Base-by-base conservation (phyloP, 2,888 invertebrate genomes). In the Athalia cordata region DNA sequence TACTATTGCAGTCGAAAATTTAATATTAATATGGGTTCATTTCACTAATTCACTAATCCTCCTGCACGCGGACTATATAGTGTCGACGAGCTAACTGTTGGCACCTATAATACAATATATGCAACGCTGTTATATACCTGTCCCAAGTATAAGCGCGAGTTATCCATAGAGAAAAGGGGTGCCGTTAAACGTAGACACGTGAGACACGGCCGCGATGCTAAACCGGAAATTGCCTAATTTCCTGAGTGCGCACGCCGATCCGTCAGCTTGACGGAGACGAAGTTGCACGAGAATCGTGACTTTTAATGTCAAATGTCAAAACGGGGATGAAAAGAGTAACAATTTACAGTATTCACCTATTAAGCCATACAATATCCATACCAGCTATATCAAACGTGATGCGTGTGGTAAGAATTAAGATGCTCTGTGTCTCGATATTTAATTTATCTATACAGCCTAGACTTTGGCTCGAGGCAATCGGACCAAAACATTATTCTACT, bases 201-300 rank as follows among this genome's bases (percentile, higher is more conserved):
- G 29, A 89, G 88, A 62, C 64, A 64, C 62, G 52, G 72, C 9
- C 75, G 72, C 45, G 64, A 85, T 86, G 87, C 88, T 86, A 80
- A 85, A 81, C 88, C 87, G 89, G 90, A 90, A 90, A 90, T 90
- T 90, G 89, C 89, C 90, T 90, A 90, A 90, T 90, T 90, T 90
- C 90, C 90, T 90, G 89, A 89, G 87, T 89, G 89, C 88, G 87
- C 89, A 86, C 89, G 88, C 89, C 89, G 88, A 90, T 90, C 89
- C 89, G 89, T 89, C 90, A 90, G 87, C 86, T 84, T 89, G 89
- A 87, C 88, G 86, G 87, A 84, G 89, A 89, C 88, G 88, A 87
- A 84, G 86, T 85, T 85, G 87, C 89, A 88, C 87, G 88, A 86
- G 85, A 86, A 85, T 86, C 86, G 85, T 89, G 89, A 89, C 87